Base-by-base conservation (phyloP, 2,113 vertebrate species). In the Nyctibius bracteatus region DNA sequence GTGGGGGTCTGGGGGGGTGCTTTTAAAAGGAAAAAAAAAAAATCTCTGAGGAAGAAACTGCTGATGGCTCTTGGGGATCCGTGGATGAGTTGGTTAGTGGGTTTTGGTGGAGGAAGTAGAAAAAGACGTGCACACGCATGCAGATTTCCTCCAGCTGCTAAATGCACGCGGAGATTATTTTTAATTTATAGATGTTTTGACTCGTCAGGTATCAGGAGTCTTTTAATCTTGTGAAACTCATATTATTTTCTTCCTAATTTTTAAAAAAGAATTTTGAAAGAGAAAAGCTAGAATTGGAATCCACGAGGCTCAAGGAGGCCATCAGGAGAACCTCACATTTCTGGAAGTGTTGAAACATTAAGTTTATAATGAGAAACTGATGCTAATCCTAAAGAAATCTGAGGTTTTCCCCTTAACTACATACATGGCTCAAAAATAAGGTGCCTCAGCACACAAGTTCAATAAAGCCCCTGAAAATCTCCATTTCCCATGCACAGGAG, bases 1-100 rank as follows among this genome's bases (percentile, higher is more conserved):
- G 4, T 12, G 3, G 7, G 41, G 10, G 15, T 43, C 7, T 27
- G 16, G 30, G 17, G 2, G 12, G 3, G 11, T 25, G 58, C 5
- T 59, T 81, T 15, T 14, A 37, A 47, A 84, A 37, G 7, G 16
- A 12, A 84, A 72, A 43, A 37, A 59, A n/a, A 84, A 52, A 77
- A 31, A 28, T 7, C 22, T 66, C 19, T 19, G 0, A 5, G 20
- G 15, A 62, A 63, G 23, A 63, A 90, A 81, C 11, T 55, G 28
- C 24, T n/a, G 49, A 39, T 1, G 2, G 19, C 28, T 62, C 33
- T 41, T 49, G 9, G 19, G 17, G n/a, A 77, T 24, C 21, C 12
- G 19, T 41, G 47, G 44, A 35, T 73, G 13, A 46, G 20, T 83
- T n/a, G 20, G 8, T 44, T 23, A 25, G 20, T 23, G 22, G 21